Percentiles rank a stretch among this genome's conserved stretches.
phyloP scores from a whole-genome alignment of 2,113 vertebrate species.

The Phycodurus eques region DNA sequence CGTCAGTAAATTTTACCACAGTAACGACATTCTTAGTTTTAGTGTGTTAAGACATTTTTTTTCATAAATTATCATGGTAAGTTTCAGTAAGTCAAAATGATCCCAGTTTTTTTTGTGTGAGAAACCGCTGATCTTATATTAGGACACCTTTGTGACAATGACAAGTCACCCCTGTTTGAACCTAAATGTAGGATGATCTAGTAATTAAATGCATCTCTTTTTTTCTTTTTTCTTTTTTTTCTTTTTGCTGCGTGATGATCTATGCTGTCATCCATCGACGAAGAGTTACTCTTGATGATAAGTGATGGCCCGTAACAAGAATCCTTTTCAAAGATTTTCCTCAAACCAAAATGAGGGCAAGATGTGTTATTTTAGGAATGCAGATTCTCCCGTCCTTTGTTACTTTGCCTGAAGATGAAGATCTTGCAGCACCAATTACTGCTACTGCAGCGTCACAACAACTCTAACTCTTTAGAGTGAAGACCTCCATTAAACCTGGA shows the following conservation, averaged over 20 bases:
- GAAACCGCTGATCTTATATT: background rate
- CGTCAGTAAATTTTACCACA: no score
- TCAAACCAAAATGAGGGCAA: conserved; percentile 3
- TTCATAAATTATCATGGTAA: no score
- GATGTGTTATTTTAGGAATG: background rate
- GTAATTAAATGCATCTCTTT: background rate
- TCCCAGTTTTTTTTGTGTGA: no score
- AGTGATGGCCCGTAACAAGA: background rate
- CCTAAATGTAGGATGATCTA: background rate
- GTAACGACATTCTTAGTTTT: no score
- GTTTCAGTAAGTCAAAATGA: no score
- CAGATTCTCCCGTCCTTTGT: background rate
- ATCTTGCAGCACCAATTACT: background rate
- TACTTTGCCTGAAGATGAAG: background rate
- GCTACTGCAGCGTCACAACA: background rate
- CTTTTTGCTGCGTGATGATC: background rate
- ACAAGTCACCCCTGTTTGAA: conserved; percentile 1
- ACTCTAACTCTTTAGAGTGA: no score
- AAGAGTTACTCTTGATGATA: background rate
- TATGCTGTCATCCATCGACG: background rate
- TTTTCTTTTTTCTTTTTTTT: background rate
- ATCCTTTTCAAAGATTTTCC: background rate
- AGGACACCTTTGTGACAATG: background rate
- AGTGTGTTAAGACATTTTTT: no score
- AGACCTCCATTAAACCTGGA: no score